A percentile compares a stretch with the other conserved stretches of the same genome.
Evolutionary conservation across 1,140 invertebrate genomes (phyloP).

Genomic region (Augochlora pura): DNA sequence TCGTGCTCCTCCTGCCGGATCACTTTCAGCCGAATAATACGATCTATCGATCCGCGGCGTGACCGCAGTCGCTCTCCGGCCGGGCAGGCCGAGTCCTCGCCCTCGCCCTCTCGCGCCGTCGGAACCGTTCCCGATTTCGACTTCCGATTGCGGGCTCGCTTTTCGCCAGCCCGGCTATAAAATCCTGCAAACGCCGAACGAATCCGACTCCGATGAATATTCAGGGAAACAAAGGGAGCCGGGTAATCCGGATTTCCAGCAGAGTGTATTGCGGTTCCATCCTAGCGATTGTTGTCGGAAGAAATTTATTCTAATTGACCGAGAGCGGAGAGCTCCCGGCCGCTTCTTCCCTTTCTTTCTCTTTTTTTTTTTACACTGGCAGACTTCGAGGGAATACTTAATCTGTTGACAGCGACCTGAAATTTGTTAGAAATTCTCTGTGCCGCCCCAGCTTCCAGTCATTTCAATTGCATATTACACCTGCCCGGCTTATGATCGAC

Average conservation of each 20-base stretch:
- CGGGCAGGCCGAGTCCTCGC: too few species aligned
- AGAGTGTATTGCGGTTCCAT: constrained; percentile 18
- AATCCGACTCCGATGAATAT: constrained; percentile 39
- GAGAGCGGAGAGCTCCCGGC: neutral
- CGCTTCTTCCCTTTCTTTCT: too few species aligned
- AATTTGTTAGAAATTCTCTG: neutral
- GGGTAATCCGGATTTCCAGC: constrained; percentile 30
- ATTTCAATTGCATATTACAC: neutral
- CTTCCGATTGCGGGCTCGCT: constrained; percentile 16
- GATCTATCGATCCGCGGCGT: constrained; percentile 27
- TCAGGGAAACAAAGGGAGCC: constrained; percentile 37
- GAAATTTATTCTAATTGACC: constrained; percentile 36
- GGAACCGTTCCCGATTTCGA: neutral
- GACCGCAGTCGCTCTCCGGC: neutral
- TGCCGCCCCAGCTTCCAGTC: neutral
- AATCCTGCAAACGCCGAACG: constrained; percentile 25
- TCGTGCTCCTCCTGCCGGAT: constrained; percentile 27
- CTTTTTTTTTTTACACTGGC: neutral
- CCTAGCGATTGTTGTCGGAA: constrained; percentile 16
- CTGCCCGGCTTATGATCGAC: neutral
- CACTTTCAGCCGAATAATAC: neutral
- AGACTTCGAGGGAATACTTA: neutral
- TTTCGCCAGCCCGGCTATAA: neutral
- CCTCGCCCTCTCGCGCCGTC: neutral
- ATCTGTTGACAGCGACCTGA: neutral